Evolutionary conservation across 2,888 invertebrate species (phyloP).

Genomic region (Rhaphigaster nebulosa): DNA sequence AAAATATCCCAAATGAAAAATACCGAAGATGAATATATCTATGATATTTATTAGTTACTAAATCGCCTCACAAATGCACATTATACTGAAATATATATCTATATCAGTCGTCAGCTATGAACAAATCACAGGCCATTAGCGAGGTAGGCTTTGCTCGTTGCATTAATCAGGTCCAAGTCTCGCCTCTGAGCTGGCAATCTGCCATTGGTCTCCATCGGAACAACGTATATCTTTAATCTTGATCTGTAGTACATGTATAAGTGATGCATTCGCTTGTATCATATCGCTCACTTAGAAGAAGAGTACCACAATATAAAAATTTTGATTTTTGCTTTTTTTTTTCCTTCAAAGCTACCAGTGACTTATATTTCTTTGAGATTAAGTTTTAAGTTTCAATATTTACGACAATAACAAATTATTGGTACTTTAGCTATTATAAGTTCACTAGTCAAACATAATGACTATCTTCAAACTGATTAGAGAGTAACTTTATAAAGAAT

Average conservation of each 20-base stretch:
- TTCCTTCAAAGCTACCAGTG: no score
- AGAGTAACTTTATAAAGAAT: no score
- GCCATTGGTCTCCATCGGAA: background rate
- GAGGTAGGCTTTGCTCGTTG: background rate
- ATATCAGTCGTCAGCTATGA: background rate
- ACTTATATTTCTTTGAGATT: no score
- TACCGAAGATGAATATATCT: background rate
- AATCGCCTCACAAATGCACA: background rate
- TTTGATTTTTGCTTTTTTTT: no score
- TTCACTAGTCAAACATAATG: no score
- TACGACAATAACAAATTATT: no score
- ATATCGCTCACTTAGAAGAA: no score
- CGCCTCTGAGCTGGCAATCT: background rate
- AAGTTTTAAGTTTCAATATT: no score
- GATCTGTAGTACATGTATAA: background rate
- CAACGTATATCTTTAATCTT: no score
- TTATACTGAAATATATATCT: background rate
- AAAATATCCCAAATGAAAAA: background rate
- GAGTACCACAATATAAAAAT: no score
- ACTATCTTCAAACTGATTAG: no score
- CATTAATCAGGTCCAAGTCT: background rate
- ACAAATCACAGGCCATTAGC: background rate
- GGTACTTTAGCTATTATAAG: no score
- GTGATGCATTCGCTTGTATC: background rate
- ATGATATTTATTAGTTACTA: conserved; percentile 4